phyloP scores from a whole-genome alignment of 1,140 invertebrate genomes.

The Procambarus clarkii region DNA sequence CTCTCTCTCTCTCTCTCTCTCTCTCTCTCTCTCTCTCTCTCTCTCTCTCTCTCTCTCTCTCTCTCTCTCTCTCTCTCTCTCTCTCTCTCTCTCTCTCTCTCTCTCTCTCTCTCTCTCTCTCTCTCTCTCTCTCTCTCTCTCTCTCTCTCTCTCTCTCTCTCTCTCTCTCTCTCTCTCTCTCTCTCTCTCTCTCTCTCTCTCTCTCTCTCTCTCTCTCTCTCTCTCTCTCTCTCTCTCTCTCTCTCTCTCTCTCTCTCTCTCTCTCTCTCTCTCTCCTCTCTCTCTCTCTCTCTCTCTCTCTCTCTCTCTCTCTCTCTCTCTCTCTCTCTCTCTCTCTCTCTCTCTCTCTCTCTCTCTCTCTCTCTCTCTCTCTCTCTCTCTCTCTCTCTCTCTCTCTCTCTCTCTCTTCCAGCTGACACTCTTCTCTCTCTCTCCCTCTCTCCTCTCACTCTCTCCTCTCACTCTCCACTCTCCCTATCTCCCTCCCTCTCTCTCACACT shows the following conservation, averaged over 20 bases:
- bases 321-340: not conserved
- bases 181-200: not conserved
- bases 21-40: too few species aligned
- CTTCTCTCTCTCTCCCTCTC: not conserved
- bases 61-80: too few species aligned
- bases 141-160: not conserved
- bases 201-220: not conserved
- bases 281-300: not conserved
- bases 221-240: not conserved
- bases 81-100: too few species aligned
- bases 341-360: not conserved
- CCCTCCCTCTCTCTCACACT: too few species aligned
- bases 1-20: too few species aligned
- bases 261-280: not conserved
- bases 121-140: not conserved
- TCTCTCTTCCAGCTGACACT: not conserved
- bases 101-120: too few species aligned
- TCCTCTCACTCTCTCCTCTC: not conserved
- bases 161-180: not conserved
- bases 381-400: not conserved
- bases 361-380: too few species aligned
- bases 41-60: too few species aligned
- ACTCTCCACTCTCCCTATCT: too few species aligned
- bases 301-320: not conserved
- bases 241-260: too few species aligned